Percentiles rank a stretch among this genome's conserved stretches.
These are phyloP conservation scores for Phania funesta DNA, from an alignment of 2,888 invertebrate genomes.

Conservation along the genomic window DNA sequence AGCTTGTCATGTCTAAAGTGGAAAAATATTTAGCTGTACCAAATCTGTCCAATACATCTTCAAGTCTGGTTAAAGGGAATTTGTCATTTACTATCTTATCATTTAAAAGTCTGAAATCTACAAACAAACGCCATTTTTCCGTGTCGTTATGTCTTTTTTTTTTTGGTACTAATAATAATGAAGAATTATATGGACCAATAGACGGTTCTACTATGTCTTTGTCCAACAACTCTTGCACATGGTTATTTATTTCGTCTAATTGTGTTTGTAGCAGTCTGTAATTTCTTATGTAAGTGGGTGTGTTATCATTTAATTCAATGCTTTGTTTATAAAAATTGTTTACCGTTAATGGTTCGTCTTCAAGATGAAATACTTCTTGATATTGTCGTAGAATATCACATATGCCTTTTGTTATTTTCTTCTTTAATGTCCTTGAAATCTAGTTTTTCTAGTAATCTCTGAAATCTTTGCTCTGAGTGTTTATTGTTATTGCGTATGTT, in stretches of 20 bases:
- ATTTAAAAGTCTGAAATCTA: slow-evolving; percentile 2
- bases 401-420: neutral
- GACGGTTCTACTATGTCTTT: neutral
- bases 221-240: neutral
- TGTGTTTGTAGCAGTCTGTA: neutral
- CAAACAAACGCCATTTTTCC: slow-evolving; percentile 2
- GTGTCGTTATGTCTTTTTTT: slow-evolving; percentile 8
- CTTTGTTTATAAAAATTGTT: slow-evolving; percentile 5
- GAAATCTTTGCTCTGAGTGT: slow-evolving; percentile 11
- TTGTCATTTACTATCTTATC: slow-evolving; percentile 5
- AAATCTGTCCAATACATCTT: neutral
- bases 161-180: slow-evolving; percentile 3
- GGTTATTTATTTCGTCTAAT: neutral
- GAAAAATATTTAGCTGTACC: neutral
- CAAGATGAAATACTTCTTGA: slow-evolving; percentile 22
- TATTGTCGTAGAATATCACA: slow-evolving; percentile 12
- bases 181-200: slow-evolving; percentile 7
- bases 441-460: slow-evolving; percentile 1
- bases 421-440: neutral
- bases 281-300: neutral
- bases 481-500: neutral
- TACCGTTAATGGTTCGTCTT: slow-evolving; percentile 10
- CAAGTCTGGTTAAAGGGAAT: too few species aligned
- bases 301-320: neutral
- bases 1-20: slow-evolving; percentile 11